phyloP scores from a whole-genome alignment of 2,113 vertebrate genomes.

The Trogon melanurus region DNA sequence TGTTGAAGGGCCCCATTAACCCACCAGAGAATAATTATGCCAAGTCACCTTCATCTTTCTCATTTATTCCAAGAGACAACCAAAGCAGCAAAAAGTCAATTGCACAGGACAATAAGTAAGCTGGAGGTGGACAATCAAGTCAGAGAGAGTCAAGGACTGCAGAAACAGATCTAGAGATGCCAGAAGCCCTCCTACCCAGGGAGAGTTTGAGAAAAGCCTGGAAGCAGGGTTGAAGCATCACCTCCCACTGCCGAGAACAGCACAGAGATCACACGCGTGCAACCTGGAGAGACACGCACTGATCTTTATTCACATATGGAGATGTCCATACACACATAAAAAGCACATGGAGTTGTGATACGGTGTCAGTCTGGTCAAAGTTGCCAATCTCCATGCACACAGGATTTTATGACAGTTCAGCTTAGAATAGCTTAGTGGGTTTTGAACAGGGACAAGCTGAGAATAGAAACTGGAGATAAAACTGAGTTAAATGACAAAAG shows the following conservation, averaged over 20 bases:
- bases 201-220: neutral
- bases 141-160: neutral
- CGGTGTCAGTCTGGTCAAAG: neutral
- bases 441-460: neutral
- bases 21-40: neutral
- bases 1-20: neutral
- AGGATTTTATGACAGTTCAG: neutral
- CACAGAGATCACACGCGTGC: rapidly evolving
- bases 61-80: neutral
- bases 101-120: neutral
- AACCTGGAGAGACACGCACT: rapidly evolving
- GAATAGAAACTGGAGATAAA: neutral
- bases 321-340: neutral
- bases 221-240: neutral
- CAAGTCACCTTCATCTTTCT: slow-evolving; percentile 38
- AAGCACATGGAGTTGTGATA: neutral
- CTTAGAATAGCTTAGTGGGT: neutral
- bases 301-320: neutral
- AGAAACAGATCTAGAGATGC: neutral
- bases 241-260: neutral
- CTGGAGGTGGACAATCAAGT: neutral
- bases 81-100: neutral
- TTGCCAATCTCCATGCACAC: neutral
- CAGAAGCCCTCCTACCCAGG: neutral
- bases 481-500: neutral